Conservation (phyloP, 2,888 invertebrate genomes). For the Chymomyza fuscimana region DNA sequence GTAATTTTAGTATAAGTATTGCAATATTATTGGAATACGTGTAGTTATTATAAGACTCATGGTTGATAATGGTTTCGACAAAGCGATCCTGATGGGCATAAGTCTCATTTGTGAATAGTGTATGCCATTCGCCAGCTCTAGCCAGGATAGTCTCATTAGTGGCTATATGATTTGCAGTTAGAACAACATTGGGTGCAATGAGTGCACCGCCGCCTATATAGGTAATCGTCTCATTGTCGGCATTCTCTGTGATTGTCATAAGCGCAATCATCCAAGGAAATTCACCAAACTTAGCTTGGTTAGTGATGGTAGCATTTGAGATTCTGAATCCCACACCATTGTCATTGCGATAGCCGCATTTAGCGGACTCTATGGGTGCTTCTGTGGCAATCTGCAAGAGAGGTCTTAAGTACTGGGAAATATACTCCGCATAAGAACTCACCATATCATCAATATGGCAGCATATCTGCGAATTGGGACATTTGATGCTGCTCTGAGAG, state of each 20-base stretch:
- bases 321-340: neutral
- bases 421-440: neutral
- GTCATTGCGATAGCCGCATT: neutral
- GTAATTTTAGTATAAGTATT: slow-evolving; percentile 17
- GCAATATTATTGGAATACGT: slow-evolving; percentile 12
- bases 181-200: neutral
- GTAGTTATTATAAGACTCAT: neutral
- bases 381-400: neutral
- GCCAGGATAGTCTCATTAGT: neutral
- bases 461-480: neutral
- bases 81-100: neutral
- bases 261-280: neutral
- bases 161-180: neutral
- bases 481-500: neutral
- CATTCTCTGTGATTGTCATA: neutral
- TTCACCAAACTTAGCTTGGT: slow-evolving; percentile 2
- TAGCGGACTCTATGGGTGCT: no score
- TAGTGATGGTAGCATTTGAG: neutral
- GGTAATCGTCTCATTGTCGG: neutral
- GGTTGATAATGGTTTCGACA: fast-evolving
- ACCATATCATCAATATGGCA: neutral
- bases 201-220: neutral
- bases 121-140: slow-evolving; percentile 2
- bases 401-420: neutral
- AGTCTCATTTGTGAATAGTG: neutral